Evolutionary conservation across 37 sponge, comb jelly and placozoan genomes (phyloP), one percentile per base, ranked within the genome.

Genomic region (Haliclona indistincta): DNA sequence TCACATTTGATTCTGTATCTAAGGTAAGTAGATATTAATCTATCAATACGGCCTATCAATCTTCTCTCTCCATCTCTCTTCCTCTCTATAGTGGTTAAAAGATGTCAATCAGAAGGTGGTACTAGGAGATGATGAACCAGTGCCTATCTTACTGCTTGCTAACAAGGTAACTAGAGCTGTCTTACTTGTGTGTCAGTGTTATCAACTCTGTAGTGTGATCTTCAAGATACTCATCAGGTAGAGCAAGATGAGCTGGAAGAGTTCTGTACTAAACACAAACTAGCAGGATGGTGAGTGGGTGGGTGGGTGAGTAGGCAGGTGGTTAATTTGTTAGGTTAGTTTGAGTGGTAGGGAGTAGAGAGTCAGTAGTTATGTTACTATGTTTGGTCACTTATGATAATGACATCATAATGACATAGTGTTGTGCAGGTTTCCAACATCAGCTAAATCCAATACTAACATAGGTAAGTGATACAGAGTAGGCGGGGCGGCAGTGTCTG

Each of bases 31-130:
- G 28, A 40, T 0, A 23, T 28, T 7, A 1, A 2, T 26, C n/a
- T 5, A 63, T 35, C 30, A 32, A 23, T 4, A 53, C n/a, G n/a
- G n/a, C n/a, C n/a, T n/a, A n/a, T n/a, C n/a, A n/a, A n/a, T n/a
- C n/a, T n/a, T n/a, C n/a, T n/a, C n/a, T n/a, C 11, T 23, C 8
- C 15, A 13, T 20, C 11, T 61, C 8, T 61, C 10, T 23, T 23
- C 26, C 15, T 64, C 7, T 65, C 23, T 25, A n/a, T 56, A 95
- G 96, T 96, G 96, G 96, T 40, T 82, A 15, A 35, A 67, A 39
- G 96, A 96, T 86, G 93, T 96, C 2, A 78, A 76, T 3, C 74
- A 89, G 58, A 96, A 96, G 73, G 96, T 96, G 26, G 65, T 92
- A 49, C 74, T 96, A 15, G 86, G 88, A n/a, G 92, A 89, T 86